These are phyloP conservation scores for Erpobdella octoculata DNA, from an alignment of 2,888 invertebrate species.

Conservation along the genomic window DNA sequence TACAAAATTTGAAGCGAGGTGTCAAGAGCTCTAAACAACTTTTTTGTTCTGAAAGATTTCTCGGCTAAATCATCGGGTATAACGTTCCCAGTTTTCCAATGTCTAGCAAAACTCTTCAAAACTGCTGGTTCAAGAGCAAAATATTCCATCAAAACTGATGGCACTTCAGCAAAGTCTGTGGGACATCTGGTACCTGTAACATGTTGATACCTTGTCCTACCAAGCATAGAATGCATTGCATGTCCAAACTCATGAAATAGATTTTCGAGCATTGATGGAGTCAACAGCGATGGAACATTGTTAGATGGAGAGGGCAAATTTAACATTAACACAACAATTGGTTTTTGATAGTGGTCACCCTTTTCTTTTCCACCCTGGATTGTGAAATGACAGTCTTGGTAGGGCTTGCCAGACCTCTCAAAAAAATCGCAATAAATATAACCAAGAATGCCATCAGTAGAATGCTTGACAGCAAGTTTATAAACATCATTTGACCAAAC, in stretches of 20 bases:
- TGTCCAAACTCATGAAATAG: slow-evolving; percentile 98
- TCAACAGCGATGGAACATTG: slow-evolving; percentile 63
- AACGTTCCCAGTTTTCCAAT: slow-evolving; percentile 77
- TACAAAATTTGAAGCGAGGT: slow-evolving; percentile 63
- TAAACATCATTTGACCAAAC: slow-evolving; percentile 80
- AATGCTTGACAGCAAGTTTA: slow-evolving; percentile 75
- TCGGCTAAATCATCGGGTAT: slow-evolving; percentile 73
- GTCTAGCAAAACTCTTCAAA: slow-evolving; percentile 74
- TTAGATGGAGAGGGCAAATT: slow-evolving; percentile 71
- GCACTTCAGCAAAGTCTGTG: slow-evolving; percentile 96
- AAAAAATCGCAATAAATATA: slow-evolving; percentile 95
- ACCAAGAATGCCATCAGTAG: slow-evolving; percentile 73
- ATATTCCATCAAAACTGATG: slow-evolving; percentile 96
- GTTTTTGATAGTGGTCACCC: slow-evolving; percentile 73
- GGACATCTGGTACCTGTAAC: slow-evolving; percentile 89
- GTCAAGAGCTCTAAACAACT: slow-evolving; percentile 72
- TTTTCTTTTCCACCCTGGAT: slow-evolving; percentile 81
- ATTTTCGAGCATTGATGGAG: slow-evolving; percentile 81
- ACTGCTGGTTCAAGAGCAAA: slow-evolving; percentile 81
- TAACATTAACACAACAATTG: slow-evolving; percentile 84
- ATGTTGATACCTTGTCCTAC: slow-evolving; percentile 87
- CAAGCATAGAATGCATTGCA: slow-evolving; percentile 96
- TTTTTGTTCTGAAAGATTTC: slow-evolving; percentile 74
- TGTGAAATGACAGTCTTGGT: slow-evolving; percentile 92
- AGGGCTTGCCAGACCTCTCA: slow-evolving; percentile 74